These are phyloP conservation scores for Pseudomyrmex pallidus DNA, from an alignment of 1,140 invertebrate genomes.

Conservation along the genomic window DNA sequence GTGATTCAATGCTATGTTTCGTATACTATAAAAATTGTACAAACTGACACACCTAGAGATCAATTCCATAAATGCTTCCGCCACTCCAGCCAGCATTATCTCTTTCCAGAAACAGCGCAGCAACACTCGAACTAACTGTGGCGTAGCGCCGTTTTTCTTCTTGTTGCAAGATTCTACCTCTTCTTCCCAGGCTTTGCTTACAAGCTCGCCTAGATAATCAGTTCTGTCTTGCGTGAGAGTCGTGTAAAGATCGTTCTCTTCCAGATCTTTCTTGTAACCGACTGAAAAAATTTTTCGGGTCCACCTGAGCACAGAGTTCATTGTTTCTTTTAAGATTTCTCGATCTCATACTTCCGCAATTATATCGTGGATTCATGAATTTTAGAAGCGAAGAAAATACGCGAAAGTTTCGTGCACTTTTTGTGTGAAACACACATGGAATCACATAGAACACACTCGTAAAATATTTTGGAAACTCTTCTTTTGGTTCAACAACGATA, in stretches of 20 bases:
- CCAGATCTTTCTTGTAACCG: conserved; percentile 87
- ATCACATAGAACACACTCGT: no score
- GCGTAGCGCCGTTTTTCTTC: conserved; percentile 67
- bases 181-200: conserved; percentile 86
- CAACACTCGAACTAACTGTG: conserved; percentile 83
- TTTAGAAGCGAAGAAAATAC: no score
- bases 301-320: conserved; percentile 83
- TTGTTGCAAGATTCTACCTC: conserved; percentile 75
- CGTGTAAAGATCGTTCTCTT: conserved; percentile 87
- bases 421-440: no score
- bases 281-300: conserved; percentile 85
- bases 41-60: conserved; percentile 81
- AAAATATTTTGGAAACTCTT: no score
- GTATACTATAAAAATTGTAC: no score
- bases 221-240: conserved; percentile 87
- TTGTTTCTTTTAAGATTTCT: no score
- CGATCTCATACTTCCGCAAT: no score
- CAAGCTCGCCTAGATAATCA: conserved; percentile 85
- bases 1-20: not conserved
- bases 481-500: no score
- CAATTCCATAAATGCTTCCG: conserved; percentile 85
- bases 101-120: conserved; percentile 83
- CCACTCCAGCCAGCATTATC: conserved; percentile 83
- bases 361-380: no score
- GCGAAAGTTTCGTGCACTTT: no score